A percentile compares a stretch with the other conserved stretches of the same genome.
These are phyloP conservation scores for Pangasius macronema DNA, from an alignment of 2,797 vertebrate species.

Conservation along the genomic window DNA sequence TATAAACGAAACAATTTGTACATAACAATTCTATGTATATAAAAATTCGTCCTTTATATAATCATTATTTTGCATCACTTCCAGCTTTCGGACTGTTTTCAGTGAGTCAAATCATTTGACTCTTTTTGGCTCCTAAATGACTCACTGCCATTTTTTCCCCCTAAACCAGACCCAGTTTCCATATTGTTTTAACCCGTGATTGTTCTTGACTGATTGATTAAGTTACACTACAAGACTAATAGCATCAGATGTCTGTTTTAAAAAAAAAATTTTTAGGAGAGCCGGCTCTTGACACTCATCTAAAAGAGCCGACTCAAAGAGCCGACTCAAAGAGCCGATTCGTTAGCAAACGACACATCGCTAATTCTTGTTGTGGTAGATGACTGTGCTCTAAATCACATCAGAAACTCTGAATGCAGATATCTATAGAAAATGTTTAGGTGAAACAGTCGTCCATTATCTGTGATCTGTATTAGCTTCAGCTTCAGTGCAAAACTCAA, in stretches of 20 bases:
- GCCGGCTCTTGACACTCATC: neutral
- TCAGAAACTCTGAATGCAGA: neutral
- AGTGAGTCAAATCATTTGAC: neutral
- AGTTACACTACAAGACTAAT: neutral
- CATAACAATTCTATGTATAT: too few relatives aligned
- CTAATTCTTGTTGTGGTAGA: neutral
- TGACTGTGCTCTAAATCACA: neutral
- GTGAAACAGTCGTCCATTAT: neutral
- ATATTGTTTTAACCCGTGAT: neutral
- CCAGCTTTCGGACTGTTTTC: neutral
- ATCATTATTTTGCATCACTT: too few relatives aligned
- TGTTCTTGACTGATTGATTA: neutral
- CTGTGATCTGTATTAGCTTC: neutral
- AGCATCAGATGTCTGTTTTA: neutral
- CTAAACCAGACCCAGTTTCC: neutral
- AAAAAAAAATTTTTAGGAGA: neutral
- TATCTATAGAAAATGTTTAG: neutral
- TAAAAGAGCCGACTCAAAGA: neutral
- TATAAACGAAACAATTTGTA: too few relatives aligned
- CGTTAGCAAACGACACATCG: neutral
- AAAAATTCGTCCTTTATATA: too few relatives aligned
- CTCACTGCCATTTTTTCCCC: neutral
- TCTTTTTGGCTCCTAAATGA: neutral
- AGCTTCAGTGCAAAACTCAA: neutral
- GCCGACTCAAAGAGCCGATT: neutral